phyloP scores from a whole-genome alignment of 2,888 invertebrate species.

The Melanophora roralis region DNA sequence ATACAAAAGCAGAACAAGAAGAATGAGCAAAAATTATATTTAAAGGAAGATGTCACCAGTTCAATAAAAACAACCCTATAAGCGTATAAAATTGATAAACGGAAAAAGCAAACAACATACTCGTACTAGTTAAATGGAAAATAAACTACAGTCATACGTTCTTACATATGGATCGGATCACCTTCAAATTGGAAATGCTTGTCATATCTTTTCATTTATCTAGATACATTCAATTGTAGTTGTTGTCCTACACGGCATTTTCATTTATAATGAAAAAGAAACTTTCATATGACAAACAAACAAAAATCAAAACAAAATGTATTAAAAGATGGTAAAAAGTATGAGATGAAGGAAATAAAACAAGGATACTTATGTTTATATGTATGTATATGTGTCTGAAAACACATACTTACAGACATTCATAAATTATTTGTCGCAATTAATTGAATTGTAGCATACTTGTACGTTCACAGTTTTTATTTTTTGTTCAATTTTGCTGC shows the following conservation, averaged over 20 bases:
- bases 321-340: not conserved
- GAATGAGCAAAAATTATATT: conserved; percentile 10
- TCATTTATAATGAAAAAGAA: conserved; percentile 41
- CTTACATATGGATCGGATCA: conserved; percentile 60
- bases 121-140: conserved; percentile 12
- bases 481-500: conserved; percentile 37
- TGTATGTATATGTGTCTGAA: not conserved
- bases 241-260: conserved; percentile 64
- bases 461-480: conserved; percentile 41
- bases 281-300: conserved; percentile 35
- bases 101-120: conserved; percentile 22
- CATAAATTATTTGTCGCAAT: conserved; percentile 75
- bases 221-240: conserved; percentile 58
- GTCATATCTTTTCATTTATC: conserved; percentile 76
- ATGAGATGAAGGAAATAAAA: conserved; percentile 17
- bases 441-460: conserved; percentile 73
- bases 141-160: conserved; percentile 42
- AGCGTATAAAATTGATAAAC: conserved; percentile 59
- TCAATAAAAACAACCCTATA: conserved; percentile 52
- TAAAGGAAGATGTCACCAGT: conserved; percentile 31
- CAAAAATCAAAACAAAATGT: conserved; percentile 15
- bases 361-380: not conserved
- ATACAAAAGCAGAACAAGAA: not conserved
- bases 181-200: conserved; percentile 76
- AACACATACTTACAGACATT: conserved; percentile 64